A percentile compares a stretch with the other conserved stretches of the same genome.
These are phyloP conservation scores for Pseudochaenichthys georgianus DNA, from an alignment of 2,797 vertebrate species.

Conservation along the genomic window DNA sequence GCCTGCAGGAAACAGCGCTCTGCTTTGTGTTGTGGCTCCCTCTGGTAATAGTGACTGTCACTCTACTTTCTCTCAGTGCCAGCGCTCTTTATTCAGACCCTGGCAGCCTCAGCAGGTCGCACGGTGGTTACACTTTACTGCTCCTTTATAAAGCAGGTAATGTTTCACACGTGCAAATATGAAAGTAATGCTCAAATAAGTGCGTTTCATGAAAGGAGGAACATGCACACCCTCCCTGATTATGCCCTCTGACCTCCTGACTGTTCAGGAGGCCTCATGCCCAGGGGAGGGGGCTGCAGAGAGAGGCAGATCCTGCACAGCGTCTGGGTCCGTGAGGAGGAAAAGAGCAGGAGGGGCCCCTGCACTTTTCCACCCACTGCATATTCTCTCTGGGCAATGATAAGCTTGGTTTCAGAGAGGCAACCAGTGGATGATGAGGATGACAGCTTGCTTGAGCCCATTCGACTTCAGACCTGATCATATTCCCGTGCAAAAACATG, in stretches of 20 bases:
- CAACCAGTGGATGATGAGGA: slow-evolving; percentile 20
- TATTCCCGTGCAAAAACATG: slow-evolving; percentile 14
- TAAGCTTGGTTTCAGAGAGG: slow-evolving; percentile 25
- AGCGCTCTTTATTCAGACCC: slow-evolving; percentile 64
- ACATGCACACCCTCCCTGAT: slow-evolving; percentile 62
- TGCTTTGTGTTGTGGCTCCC: slow-evolving; percentile 77
- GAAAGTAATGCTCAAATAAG: slow-evolving; percentile 39
- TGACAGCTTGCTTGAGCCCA: background rate
- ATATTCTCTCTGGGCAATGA: slow-evolving; percentile 23
- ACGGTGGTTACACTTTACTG: slow-evolving; percentile 54
- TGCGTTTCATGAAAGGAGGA: slow-evolving; percentile 25
- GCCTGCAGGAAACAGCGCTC: slow-evolving; percentile 56
- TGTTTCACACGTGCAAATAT: slow-evolving; percentile 69
- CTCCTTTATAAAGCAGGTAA: slow-evolving; percentile 56
- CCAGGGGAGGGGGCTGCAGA: slow-evolving; percentile 56
- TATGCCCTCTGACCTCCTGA: slow-evolving; percentile 71
- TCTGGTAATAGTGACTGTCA: slow-evolving; percentile 79
- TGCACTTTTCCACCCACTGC: slow-evolving; percentile 46
- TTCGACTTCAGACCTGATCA: background rate
- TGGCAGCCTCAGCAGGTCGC: slow-evolving; percentile 60
- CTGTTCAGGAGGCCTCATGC: slow-evolving; percentile 61
- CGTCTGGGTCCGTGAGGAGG: slow-evolving; percentile 39
- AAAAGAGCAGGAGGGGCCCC: slow-evolving; percentile 25
- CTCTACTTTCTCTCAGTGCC: slow-evolving; percentile 71
- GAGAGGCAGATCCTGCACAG: slow-evolving; percentile 67